Evolutionary conservation across 2,888 invertebrate genomes (phyloP).

Genomic region (Tinea pellionella): DNA sequence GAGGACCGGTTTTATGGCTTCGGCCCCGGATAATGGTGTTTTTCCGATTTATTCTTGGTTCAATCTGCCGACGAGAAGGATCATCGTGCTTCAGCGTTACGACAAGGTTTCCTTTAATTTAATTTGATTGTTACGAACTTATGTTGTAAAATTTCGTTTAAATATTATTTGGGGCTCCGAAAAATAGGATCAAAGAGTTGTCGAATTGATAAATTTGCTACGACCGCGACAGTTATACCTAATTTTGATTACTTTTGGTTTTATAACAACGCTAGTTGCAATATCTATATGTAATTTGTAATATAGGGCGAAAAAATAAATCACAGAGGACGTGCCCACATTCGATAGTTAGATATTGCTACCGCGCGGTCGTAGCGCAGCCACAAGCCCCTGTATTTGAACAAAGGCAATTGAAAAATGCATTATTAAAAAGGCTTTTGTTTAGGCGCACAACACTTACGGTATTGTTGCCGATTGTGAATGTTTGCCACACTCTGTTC

Average conservation of each 20-base stretch:
- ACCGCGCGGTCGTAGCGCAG: conserved; percentile 19
- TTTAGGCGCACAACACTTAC: conserved; percentile 56
- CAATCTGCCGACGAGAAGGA: conserved; percentile 17
- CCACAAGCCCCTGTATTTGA: conserved; percentile 53
- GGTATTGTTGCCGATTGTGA: background rate
- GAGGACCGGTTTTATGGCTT: conserved; percentile 63
- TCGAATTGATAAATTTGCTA: background rate
- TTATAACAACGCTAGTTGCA: background rate
- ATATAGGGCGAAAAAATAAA: background rate
- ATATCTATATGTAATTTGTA: background rate
- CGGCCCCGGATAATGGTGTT: conserved; percentile 47
- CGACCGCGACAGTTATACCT: no score
- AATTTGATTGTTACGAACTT: background rate
- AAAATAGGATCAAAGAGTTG: conserved; percentile 3
- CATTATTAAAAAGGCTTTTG: conserved; percentile 68
- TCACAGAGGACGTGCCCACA: background rate
- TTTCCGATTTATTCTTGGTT: conserved; percentile 40
- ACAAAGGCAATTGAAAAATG: conserved; percentile 67
- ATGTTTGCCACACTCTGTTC: background rate
- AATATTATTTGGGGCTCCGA: background rate
- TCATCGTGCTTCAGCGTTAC: background rate
- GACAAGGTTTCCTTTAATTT: conserved; percentile 9
- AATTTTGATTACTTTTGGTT: background rate
- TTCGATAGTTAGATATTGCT: conserved; percentile 12
- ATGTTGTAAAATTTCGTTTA: background rate